Conservation (phyloP, 2,797 vertebrate genomes). For the Menidia menidia region DNA sequence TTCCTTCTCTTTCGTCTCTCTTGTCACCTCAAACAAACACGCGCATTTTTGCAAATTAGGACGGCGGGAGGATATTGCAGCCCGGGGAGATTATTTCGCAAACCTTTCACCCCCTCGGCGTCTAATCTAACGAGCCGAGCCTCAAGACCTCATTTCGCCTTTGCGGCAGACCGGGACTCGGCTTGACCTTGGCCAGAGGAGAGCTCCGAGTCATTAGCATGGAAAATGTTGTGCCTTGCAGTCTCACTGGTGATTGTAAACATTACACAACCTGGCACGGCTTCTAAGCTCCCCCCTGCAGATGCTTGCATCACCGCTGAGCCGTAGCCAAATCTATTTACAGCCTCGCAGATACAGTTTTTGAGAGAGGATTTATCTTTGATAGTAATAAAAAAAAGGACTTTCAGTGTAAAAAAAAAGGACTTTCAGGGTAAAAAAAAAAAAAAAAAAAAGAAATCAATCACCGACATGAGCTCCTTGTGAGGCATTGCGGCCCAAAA, state of each 20-base stretch:
- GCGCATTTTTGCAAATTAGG: slow-evolving; percentile 42
- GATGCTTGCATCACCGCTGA: slow-evolving; percentile 38
- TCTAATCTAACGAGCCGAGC: slow-evolving; percentile 57
- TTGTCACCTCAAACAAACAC: slow-evolving; percentile 14
- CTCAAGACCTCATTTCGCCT: slow-evolving; percentile 57
- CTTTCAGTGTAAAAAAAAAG: slow-evolving; percentile 14
- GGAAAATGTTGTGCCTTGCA: slow-evolving; percentile 47
- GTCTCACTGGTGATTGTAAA: slow-evolving; percentile 58
- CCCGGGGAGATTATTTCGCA: slow-evolving; percentile 60
- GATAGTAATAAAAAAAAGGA: slow-evolving; percentile 29
- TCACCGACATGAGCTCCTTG: slow-evolving; percentile 6
- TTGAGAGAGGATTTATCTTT: slow-evolving; percentile 30
- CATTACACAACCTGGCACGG: slow-evolving; percentile 51
- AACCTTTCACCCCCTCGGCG: slow-evolving; percentile 58
- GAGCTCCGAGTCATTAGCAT: slow-evolving; percentile 56
- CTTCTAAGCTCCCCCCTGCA: slow-evolving; percentile 36
- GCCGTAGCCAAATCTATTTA: slow-evolving; percentile 52
- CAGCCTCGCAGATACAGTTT: slow-evolving; percentile 28
- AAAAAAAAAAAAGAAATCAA: slow-evolving; percentile 18
- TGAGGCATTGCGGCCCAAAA: background rate
- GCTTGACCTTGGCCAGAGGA: slow-evolving; percentile 65
- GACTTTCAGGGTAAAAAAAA: slow-evolving; percentile 1
- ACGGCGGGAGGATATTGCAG: slow-evolving; percentile 50
- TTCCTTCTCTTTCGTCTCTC: slow-evolving; percentile 12
- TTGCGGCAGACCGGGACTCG: slow-evolving; percentile 37